Percentiles rank a stretch among this genome's conserved stretches.
These are phyloP conservation scores for Antheraea mylitta DNA, from an alignment of 1,140 invertebrate genomes.

Conservation along the genomic window DNA sequence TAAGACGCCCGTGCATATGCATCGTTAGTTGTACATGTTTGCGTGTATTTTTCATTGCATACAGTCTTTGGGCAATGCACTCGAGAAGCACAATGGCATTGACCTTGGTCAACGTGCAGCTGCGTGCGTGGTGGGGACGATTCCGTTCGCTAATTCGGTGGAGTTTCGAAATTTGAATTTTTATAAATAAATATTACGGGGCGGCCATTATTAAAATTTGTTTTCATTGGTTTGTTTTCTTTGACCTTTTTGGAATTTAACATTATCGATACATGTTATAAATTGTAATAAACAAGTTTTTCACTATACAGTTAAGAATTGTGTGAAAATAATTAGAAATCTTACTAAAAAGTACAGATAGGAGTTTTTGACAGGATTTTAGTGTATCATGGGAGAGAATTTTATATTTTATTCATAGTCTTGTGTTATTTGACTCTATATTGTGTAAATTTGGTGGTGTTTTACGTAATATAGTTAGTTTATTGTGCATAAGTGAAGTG, in stretches of 20 bases:
- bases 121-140: conserved; percentile 40
- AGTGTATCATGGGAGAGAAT: too few species aligned
- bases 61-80: conserved; percentile 67
- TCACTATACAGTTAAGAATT: too few species aligned
- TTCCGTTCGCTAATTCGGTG: conserved; percentile 28
- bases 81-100: conserved; percentile 52
- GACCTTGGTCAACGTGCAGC: conserved; percentile 61
- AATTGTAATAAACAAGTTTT: neutral
- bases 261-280: neutral
- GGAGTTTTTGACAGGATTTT: too few species aligned
- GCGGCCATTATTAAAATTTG: neutral
- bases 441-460: too few species aligned
- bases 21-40: conserved; percentile 21
- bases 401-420: too few species aligned
- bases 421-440: too few species aligned
- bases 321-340: too few species aligned
- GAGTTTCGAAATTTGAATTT: conserved; percentile 28
- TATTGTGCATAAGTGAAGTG: too few species aligned
- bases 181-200: neutral
- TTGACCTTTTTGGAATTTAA: neutral
- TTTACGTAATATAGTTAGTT: too few species aligned
- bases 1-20: conserved; percentile 4
- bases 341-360: too few species aligned
- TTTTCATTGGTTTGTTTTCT: neutral
- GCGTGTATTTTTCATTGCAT: conserved; percentile 50